A percentile compares a stretch with the other conserved stretches of the same genome.
phyloP scores from a whole-genome alignment of 2,113 vertebrate species.

The Sphyrna mokarran region DNA sequence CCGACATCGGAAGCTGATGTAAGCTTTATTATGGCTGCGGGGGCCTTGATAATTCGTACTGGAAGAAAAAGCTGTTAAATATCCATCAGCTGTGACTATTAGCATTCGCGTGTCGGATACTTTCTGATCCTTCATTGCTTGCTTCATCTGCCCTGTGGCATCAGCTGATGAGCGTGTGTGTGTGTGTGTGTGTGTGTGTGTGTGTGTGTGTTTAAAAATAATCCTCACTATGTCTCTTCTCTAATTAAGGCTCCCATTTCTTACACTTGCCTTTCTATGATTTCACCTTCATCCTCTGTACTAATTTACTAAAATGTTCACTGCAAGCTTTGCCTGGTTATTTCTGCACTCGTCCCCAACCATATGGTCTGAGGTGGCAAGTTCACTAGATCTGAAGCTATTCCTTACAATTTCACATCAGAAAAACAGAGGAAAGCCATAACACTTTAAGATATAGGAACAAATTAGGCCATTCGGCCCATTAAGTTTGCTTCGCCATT shows the following conservation, averaged over 20 bases:
- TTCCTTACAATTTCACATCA: too few relatives aligned
- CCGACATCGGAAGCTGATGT: not conserved
- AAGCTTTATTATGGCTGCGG: not conserved
- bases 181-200: too few relatives aligned
- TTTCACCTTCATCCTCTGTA: not conserved
- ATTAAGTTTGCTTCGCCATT: too few relatives aligned
- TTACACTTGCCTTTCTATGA: not conserved
- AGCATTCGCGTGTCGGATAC: not conserved
- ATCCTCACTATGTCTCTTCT: slow-evolving; percentile 10
- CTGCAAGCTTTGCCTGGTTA: not conserved
- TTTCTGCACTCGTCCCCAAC: not conserved
- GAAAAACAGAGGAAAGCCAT: not conserved
- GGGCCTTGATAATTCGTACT: not conserved
- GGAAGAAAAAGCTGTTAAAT: slow-evolving; percentile 21
- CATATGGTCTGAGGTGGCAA: not conserved
- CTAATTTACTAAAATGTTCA: slow-evolving; percentile 1
- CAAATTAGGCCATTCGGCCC: too few relatives aligned
- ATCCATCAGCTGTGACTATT: slow-evolving; percentile 1
- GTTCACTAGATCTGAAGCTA: not conserved
- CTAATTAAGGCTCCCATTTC: slow-evolving; percentile 1
- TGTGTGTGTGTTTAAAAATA: not conserved
- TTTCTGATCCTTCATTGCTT: not conserved
- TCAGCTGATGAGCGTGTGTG: not conserved
- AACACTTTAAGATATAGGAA: too few relatives aligned
- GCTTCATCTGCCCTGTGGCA: not conserved